These are phyloP conservation scores for Baronia brevicornis DNA, from an alignment of 2,888 invertebrate genomes.

Conservation along the genomic window DNA sequence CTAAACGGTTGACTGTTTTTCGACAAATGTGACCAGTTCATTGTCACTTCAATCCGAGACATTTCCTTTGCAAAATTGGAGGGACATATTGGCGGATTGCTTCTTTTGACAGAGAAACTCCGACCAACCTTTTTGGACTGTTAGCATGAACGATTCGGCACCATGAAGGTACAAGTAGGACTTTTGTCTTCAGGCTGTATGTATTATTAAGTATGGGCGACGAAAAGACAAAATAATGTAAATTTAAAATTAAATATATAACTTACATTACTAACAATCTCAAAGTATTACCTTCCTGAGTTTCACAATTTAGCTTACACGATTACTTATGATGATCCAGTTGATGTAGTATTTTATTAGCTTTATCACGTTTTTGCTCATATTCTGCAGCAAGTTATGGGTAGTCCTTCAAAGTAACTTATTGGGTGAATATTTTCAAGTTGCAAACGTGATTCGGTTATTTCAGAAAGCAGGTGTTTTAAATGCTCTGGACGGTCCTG, in stretches of 20 bases:
- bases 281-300: conserved; percentile 14
- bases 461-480: conserved; percentile 31
- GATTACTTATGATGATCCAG: conserved; percentile 21
- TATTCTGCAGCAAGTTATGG: conserved; percentile 17
- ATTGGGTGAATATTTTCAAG: conserved; percentile 25
- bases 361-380: conserved; percentile 12
- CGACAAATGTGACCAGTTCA: no score
- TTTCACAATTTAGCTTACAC: conserved; percentile 29
- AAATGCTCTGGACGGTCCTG: conserved; percentile 31
- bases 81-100: no score
- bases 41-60: no score
- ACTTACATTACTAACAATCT: neutral
- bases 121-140: no score
- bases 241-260: conserved; percentile 13
- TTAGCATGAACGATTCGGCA: no score
- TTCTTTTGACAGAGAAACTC: no score
- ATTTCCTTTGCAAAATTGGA: no score
- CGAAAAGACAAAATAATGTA: no score
- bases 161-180: no score
- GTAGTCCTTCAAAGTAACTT: conserved; percentile 19
- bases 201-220: no score
- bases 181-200: no score
- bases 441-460: conserved; percentile 19
- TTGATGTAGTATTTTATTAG: conserved; percentile 16
- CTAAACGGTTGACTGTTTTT: no score